Evolutionary conservation across 2,888 invertebrate species (phyloP).

Genomic region (Torymus auratus): DNA sequence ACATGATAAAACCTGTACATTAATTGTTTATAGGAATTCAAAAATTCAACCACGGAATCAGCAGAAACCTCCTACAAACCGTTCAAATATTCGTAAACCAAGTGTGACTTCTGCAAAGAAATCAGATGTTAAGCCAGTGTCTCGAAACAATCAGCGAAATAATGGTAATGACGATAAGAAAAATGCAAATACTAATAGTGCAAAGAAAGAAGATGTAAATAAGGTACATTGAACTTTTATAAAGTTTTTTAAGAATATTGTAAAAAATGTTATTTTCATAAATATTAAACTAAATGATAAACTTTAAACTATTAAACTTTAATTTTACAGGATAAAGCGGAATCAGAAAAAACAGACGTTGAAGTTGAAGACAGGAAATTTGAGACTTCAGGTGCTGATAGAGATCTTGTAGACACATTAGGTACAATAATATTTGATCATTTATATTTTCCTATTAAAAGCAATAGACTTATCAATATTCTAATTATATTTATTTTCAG

Average conservation of each 20-base stretch:
- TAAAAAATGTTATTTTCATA: not conserved
- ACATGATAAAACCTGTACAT: conserved; percentile 29
- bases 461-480: not conserved
- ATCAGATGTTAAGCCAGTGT: conserved; percentile 74
- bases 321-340: conserved; percentile 77
- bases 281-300: not conserved
- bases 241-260: not conserved
- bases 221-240: conserved; percentile 62
- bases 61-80: conserved; percentile 69
- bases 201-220: conserved; percentile 77
- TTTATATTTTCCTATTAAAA: conserved; percentile 22
- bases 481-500: conserved; percentile 75
- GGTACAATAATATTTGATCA: conserved; percentile 77
- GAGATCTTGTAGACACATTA: conserved; percentile 94
- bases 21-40: conserved; percentile 66
- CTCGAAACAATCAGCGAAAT: conserved; percentile 72
- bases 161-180: conserved; percentile 75
- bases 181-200: conserved; percentile 66
- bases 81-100: conserved; percentile 71
- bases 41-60: conserved; percentile 72
- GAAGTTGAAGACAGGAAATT: conserved; percentile 88
- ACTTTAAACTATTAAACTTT: no score
- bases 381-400: conserved; percentile 89
- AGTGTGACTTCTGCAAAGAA: conserved; percentile 71
- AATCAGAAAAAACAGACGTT: conserved; percentile 82